Conservation (phyloP, 2,888 invertebrate genomes). For the Calliphora vomitoria region DNA sequence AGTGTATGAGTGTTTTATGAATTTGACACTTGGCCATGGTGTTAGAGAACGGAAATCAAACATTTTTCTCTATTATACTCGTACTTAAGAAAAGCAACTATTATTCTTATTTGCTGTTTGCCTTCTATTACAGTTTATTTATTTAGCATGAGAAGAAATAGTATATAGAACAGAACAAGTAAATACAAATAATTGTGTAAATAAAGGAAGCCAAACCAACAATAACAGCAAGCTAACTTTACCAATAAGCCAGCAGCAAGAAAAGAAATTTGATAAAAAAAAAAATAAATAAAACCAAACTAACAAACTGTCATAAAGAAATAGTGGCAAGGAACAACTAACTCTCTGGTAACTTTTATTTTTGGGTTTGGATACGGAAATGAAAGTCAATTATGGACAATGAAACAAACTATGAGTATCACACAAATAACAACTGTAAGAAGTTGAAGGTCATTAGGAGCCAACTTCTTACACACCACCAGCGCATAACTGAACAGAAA, state of each 20-base stretch:
- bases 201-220: slow-evolving; percentile 17
- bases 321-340: slow-evolving; percentile 10
- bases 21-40: slow-evolving; percentile 54
- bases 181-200: slow-evolving; percentile 30
- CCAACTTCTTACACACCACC: background rate
- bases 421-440: slow-evolving; percentile 6
- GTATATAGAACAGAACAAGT: slow-evolving; percentile 2
- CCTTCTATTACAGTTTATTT: background rate
- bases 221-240: background rate
- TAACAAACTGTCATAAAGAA: slow-evolving; percentile 40
- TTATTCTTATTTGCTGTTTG: slow-evolving; percentile 5
- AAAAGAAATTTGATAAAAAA: slow-evolving; percentile 3
- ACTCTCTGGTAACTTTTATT: slow-evolving; percentile 24
- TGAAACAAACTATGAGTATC: slow-evolving; percentile 1
- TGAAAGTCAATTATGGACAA: slow-evolving; percentile 62
- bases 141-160: background rate
- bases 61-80: slow-evolving; percentile 57
- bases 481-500: background rate
- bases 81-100: slow-evolving; percentile 1
- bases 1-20: slow-evolving; percentile 18
- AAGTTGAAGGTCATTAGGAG: slow-evolving; percentile 56
- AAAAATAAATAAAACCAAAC: background rate
- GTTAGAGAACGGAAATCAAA: slow-evolving; percentile 61
- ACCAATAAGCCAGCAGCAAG: background rate
- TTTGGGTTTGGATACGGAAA: slow-evolving; percentile 54